Conservation (phyloP, 2,113 vertebrate species). For the Suricata suricatta region DNA sequence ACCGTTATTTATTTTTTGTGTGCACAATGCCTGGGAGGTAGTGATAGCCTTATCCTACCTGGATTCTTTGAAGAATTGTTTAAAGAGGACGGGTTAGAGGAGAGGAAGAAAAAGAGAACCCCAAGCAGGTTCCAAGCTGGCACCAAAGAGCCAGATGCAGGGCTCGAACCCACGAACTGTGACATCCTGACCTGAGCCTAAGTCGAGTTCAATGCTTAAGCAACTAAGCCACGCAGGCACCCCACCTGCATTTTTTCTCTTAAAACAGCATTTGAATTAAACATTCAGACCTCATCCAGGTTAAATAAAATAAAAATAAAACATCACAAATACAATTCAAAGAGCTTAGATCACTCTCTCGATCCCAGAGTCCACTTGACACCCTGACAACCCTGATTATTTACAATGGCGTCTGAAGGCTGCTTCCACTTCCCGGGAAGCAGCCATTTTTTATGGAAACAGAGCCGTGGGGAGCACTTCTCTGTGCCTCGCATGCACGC, state of each 20-base stretch:
- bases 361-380: neutral
- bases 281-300: neutral
- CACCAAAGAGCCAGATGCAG: too few relatives aligned
- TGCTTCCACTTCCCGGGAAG: neutral
- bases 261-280: neutral
- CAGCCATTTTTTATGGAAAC: neutral
- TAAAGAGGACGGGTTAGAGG: too few relatives aligned
- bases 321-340: neutral
- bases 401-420: neutral
- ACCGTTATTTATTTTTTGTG: neutral
- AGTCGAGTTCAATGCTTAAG: too few relatives aligned
- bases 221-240: too few relatives aligned
- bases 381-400: neutral
- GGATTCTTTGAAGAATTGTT: too few relatives aligned
- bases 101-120: too few relatives aligned
- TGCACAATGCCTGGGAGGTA: neutral
- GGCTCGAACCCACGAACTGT: too few relatives aligned
- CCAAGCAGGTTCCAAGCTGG: too few relatives aligned
- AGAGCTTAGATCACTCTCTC: neutral
- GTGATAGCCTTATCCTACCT: neutral
- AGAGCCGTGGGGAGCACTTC: neutral
- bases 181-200: too few relatives aligned
- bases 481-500: rapidly evolving
- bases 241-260: neutral
- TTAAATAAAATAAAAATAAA: neutral